These are phyloP conservation scores for Acanthiza pusilla DNA, from an alignment of 2,797 vertebrate genomes.

Conservation along the genomic window DNA sequence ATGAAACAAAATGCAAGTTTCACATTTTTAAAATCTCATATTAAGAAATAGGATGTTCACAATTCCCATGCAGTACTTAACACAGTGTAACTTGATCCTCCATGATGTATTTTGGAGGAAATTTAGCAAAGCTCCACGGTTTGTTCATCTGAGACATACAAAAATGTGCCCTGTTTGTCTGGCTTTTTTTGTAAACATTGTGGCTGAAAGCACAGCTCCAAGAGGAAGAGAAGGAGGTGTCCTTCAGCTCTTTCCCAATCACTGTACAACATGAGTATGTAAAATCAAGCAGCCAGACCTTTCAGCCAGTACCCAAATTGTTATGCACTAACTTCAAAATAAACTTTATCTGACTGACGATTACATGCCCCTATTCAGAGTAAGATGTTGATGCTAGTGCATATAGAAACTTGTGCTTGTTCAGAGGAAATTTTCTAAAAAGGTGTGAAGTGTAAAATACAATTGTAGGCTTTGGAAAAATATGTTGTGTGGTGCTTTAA, in stretches of 20 bases:
- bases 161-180: neutral
- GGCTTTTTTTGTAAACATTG: fast-evolving
- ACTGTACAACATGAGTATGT: neutral
- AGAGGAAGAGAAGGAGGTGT: neutral
- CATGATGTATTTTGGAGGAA: neutral
- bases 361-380: neutral
- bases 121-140: neutral
- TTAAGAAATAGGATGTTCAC: neutral
- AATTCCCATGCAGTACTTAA: neutral
- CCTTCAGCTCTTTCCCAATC: neutral
- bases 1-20: neutral
- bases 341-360: neutral
- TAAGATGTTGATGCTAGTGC: neutral
- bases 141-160: neutral
- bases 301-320: neutral
- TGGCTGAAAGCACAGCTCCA: neutral
- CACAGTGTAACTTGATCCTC: neutral
- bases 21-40: neutral
- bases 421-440: neutral
- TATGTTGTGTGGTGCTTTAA: neutral
- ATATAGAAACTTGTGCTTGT: neutral
- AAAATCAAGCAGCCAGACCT: neutral
- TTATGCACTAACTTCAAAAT: neutral
- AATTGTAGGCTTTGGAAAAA: neutral
- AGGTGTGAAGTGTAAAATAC: neutral